Evolutionary conservation across 1,140 invertebrate species (phyloP).

Genomic region (Drosophila grimshawi): DNA sequence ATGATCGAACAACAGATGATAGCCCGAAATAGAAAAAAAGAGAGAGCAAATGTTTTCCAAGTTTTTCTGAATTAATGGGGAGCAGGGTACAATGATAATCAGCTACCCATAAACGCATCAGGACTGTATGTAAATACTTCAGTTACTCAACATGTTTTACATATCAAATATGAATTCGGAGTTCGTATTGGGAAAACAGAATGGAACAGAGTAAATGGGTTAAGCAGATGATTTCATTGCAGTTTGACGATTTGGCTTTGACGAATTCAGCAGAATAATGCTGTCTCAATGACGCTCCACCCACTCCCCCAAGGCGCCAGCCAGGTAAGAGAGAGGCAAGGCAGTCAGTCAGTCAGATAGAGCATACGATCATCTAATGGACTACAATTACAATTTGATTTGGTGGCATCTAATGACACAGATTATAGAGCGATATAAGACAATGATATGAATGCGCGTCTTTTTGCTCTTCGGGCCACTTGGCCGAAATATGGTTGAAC

Average conservation of each 20-base stretch:
- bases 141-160: neutral
- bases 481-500: constrained; percentile 8
- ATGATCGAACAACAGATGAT: too few relatives aligned
- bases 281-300: neutral
- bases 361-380: constrained; percentile 13
- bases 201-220: neutral
- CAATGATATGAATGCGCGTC: constrained; percentile 10
- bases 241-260: neutral
- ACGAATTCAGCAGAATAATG: neutral
- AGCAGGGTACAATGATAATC: too few relatives aligned
- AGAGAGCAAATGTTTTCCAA: too few relatives aligned
- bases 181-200: too few relatives aligned
- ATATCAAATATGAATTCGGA: neutral
- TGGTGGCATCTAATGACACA: constrained; percentile 26
- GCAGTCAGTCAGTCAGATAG: neutral
- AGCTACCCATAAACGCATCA: too few relatives aligned
- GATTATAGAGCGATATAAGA: constrained; percentile 26
- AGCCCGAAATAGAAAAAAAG: too few relatives aligned
- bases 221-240: neutral
- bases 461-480: constrained; percentile 8
- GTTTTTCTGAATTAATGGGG: too few relatives aligned
- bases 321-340: neutral
- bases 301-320: neutral
- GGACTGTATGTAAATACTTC: too few relatives aligned
- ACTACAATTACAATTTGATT: constrained; percentile 30